Base-by-base conservation (phyloP, 2,113 vertebrate species). In the Vulpes ferrilata region DNA sequence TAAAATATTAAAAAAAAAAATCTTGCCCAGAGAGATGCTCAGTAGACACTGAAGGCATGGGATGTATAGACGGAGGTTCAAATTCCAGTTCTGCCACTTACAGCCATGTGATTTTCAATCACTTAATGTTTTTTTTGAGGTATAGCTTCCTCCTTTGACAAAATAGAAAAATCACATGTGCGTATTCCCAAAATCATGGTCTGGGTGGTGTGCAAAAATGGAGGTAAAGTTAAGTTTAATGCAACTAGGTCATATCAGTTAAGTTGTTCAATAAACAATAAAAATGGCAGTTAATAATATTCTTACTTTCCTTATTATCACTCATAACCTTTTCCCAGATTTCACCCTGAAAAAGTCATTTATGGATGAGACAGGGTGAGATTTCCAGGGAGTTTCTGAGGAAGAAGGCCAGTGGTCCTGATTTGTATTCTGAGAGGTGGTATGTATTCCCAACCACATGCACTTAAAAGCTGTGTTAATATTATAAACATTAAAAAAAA, bases 161-260 rank as follows among this genome's bases (percentile, higher is more conserved):
- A 9, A 57, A 22, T 11, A 20, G 22, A 19, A 48, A 80, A 86
- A 64, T 25, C 4, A 60, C 4, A 27, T 2, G 32, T 30, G 7
- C 6, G 1, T 15, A 11, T 19, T 78, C 27, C n/a, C n/a, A 4
- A n/a, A 92, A 48, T 43, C 20, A 20, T 43, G 35, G 19, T 5
- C 7, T 62, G 7, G n/a, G 11, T 30, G 11, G n/a, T 2, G 0
- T 16, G 10, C 11, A 0, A 27, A 22, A 35, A 23, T 7, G 25
- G 59, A 69, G 0, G 1, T 20, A 38, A 62, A 43, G 43, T 43
- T 43, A 43, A 43, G 43, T 43, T 43, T 43, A 43, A 43, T 43
- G 43, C 43, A 43, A 43, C 43, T 43, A 43, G 43, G 43, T 43
- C 11, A 4, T 4, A 0, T 8, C 10, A 27, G 15, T 11, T 11